Evolutionary conservation across 2,113 vertebrate genomes (phyloP).

Genomic region (Marmota flaviventris): DNA sequence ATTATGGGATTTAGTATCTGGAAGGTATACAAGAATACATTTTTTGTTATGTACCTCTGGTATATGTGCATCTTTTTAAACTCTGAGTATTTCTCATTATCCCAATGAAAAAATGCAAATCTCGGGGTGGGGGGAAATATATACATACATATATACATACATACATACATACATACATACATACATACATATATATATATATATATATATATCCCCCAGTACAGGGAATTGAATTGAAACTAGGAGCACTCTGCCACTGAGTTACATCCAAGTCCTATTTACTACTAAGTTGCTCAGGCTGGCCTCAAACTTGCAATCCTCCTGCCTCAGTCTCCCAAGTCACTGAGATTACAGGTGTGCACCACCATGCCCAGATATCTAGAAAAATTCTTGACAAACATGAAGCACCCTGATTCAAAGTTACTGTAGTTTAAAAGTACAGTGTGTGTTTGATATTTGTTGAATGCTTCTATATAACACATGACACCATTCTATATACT

Average conservation of each 20-base stretch:
- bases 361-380: no score
- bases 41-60: neutral
- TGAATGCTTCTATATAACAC: neutral
- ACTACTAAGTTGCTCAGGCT: neutral
- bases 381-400: neutral
- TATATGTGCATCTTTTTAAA: neutral
- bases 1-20: neutral
- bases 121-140: no score
- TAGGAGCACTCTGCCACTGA: no score
- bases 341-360: neutral
- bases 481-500: neutral
- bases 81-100: neutral
- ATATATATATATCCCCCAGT: no score
- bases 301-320: neutral
- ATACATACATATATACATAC: no score
- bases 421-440: rapidly evolving
- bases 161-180: no score
- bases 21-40: neutral
- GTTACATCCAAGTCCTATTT: no score
- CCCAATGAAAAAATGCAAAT: neutral
- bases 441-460: neutral
- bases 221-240: no score
- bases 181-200: no score
- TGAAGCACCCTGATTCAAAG: neutral
- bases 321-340: neutral